Percentiles rank a stretch among this genome's conserved stretches.
These are phyloP conservation scores for Propithecus perrieri DNA, from an alignment of 2,797 vertebrate species.

Conservation along the genomic window DNA sequence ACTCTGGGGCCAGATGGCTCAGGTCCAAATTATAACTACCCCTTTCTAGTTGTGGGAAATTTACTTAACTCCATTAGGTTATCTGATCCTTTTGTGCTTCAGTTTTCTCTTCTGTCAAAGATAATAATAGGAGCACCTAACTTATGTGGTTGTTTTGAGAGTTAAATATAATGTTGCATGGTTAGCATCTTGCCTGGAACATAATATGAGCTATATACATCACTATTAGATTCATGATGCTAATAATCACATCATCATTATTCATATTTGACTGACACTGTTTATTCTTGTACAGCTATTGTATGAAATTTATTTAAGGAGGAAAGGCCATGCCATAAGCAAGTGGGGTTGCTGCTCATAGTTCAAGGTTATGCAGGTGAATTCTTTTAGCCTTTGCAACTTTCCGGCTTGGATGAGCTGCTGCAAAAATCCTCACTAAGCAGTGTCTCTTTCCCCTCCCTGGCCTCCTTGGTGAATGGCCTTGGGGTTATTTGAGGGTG, in stretches of 20 bases:
- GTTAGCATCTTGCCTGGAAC: background rate
- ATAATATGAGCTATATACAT: fast-evolving
- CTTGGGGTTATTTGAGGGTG: background rate
- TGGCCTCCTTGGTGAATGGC: background rate
- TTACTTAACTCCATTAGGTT: background rate
- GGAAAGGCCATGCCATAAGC: background rate
- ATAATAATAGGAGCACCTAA: background rate
- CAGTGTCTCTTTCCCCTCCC: background rate
- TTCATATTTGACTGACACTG: background rate
- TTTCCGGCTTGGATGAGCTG: background rate
- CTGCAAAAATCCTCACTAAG: fast-evolving
- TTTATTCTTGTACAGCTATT: background rate
- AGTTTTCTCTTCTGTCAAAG: background rate
- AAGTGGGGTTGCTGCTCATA: background rate
- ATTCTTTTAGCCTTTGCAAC: background rate
- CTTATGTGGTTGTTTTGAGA: background rate
- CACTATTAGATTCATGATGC: background rate
- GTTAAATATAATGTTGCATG: background rate
- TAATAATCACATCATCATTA: background rate
- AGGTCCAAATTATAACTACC: background rate
- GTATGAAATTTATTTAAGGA: background rate
- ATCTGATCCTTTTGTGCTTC: background rate
- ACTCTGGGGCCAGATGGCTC: background rate
- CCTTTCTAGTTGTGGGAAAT: background rate
- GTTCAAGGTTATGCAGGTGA: background rate